Percentiles rank a stretch among this genome's conserved stretches.
These are phyloP conservation scores for Pangasianodon hypophthalmus DNA, from an alignment of 2,113 vertebrate species.

Conservation along the genomic window DNA sequence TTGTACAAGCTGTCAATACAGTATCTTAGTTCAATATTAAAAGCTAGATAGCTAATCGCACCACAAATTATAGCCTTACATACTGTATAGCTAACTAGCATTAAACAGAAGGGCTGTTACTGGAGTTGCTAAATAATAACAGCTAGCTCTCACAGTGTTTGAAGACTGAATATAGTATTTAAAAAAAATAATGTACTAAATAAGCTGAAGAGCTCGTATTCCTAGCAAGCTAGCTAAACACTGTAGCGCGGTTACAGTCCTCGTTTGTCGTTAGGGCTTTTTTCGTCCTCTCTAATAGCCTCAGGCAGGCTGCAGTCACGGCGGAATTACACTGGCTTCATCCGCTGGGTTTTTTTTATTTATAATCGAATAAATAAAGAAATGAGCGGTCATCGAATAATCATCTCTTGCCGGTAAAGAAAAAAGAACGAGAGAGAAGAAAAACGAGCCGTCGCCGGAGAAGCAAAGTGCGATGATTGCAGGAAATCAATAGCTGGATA, in stretches of 20 bases:
- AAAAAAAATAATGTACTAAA: not conserved
- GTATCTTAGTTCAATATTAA: not conserved
- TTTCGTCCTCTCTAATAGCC: constrained; percentile 15
- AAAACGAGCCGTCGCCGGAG: not conserved
- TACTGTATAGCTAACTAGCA: too few relatives aligned
- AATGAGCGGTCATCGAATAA: constrained; percentile 45
- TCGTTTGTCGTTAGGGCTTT: not conserved
- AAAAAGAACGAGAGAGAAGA: not conserved
- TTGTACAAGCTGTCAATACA: not conserved
- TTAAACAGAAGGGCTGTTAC: not conserved
- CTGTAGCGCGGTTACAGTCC: not conserved
- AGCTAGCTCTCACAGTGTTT: not conserved
- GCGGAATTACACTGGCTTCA: not conserved
- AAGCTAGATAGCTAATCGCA: not conserved
- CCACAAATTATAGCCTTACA: too few relatives aligned
- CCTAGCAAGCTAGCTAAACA: not conserved
- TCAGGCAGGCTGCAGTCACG: constrained; percentile 14
- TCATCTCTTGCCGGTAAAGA: constrained; percentile 38
- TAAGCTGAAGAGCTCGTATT: not conserved
- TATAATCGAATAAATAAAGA: constrained; percentile 18
- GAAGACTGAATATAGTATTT: not conserved
- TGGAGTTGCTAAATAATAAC: not conserved
- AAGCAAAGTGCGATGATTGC: constrained; percentile 12
- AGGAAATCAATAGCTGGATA: constrained; percentile 31
- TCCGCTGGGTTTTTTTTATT: not conserved